Percentiles rank a stretch among this genome's conserved stretches.
Evolutionary conservation across 1,140 invertebrate species (phyloP).

Genomic region (Caenorhabditis elegans): WBcel235 BX284604.4:9944501-9945000

Average conservation of each 20-base stretch:
- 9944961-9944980: slow-evolving; percentile 58
- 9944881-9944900: too few species aligned
- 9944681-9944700: too few species aligned
- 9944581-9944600: slow-evolving; percentile 8
- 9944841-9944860: slow-evolving; percentile 11
- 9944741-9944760: slow-evolving; percentile 17
- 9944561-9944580: slow-evolving; percentile 21
- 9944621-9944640: not conserved
- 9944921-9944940: not conserved
- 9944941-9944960: slow-evolving; percentile 58
- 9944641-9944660: too few species aligned
- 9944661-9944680: not conserved
- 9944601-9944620: not conserved
- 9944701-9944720: too few species aligned
- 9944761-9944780: not conserved
- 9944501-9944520: not conserved
- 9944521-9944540: slow-evolving; percentile 27
- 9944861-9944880: slow-evolving; percentile 18
- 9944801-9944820: slow-evolving; percentile 19
- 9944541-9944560: slow-evolving; percentile 1
- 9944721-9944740: not conserved
- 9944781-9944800: not conserved
- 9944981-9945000: slow-evolving; percentile 60
- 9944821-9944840: slow-evolving; percentile 6
- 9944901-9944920: not conserved